Evolutionary conservation across 2,113 vertebrate species (phyloP).

Genomic region (Antidorcas marsupialis): DNA sequence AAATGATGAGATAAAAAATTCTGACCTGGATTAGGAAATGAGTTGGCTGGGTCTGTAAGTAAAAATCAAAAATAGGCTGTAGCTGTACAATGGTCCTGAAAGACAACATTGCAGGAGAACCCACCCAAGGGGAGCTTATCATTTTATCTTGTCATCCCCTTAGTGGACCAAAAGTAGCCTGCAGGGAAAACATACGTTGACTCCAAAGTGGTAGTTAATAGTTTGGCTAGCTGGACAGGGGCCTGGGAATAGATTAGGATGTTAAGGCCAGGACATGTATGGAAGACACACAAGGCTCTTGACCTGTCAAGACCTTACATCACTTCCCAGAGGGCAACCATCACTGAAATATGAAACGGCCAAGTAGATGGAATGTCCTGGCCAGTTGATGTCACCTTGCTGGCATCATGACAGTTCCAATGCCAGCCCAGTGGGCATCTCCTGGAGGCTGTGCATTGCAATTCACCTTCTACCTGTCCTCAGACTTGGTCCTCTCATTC

Average conservation of each 20-base stretch:
- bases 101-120: background rate
- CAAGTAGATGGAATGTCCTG: background rate
- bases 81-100: background rate
- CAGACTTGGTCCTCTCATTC: background rate
- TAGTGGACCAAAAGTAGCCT: background rate
- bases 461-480: background rate
- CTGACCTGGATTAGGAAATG: background rate
- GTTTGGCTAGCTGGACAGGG: background rate
- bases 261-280: background rate
- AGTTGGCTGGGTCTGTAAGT: background rate
- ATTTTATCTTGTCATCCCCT: background rate
- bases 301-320: background rate
- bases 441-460: background rate
- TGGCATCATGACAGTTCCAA: background rate
- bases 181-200: background rate
- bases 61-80: background rate
- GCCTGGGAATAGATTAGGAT: background rate
- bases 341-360: background rate
- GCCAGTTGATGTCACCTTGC: background rate
- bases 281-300: background rate
- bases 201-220: background rate
- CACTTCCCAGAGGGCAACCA: background rate
- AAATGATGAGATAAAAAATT: background rate
- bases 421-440: background rate
- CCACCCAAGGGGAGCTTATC: background rate